Evolutionary conservation across 1,140 invertebrate species (phyloP), one percentile per base, ranked within the genome.

Genomic region (Spodoptera litura): DNA sequence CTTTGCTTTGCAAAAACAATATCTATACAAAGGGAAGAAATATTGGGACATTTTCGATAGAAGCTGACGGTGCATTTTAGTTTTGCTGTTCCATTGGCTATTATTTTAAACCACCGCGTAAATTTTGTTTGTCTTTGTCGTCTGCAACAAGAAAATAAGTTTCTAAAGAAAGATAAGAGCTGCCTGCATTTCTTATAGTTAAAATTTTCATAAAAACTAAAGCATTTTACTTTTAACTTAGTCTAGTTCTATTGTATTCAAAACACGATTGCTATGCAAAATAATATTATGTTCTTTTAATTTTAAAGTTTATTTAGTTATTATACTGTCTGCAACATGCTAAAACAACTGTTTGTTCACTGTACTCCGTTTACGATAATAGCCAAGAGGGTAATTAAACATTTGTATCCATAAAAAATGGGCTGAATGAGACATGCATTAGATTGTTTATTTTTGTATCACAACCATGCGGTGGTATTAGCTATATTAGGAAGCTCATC

Each of bases 1-100:
- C 74, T 81, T 80, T 78, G 79, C 71, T 78, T 76, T 53, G 51
- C 61, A 77, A 81, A 79, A 82, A 84, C 78, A 79, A 83, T 79
- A 74, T 76, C 62, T 81, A 15, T 68, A 68, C 62, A 77, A 77
- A 77, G 64, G 15, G 58, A 70, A 78, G 71, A 78, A 81, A 81
- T 78, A 75, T 81, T 81, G 74, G 59, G 75, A 73, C 66, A 78
- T 71, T 72, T 64, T 38, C 66, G 44, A 72, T n/a, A 27, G 44
- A 52, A 76, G 68, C 62, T 38, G 77, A 35, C 38, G 31, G 38
- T 62, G 44, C 53, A 75, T 62, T 75, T 75, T 53, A 71, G 49
- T 72, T 71, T 72, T 62, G 56, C 66, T 38, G 35, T 71, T 53
- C 58, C 49, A 71, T 78, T 71, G 64, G 49, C 51, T 78, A 61